Percentiles rank a stretch among this genome's conserved stretches.
phyloP scores from a whole-genome alignment of 2,113 vertebrate species.

The Steatornis caripensis region DNA sequence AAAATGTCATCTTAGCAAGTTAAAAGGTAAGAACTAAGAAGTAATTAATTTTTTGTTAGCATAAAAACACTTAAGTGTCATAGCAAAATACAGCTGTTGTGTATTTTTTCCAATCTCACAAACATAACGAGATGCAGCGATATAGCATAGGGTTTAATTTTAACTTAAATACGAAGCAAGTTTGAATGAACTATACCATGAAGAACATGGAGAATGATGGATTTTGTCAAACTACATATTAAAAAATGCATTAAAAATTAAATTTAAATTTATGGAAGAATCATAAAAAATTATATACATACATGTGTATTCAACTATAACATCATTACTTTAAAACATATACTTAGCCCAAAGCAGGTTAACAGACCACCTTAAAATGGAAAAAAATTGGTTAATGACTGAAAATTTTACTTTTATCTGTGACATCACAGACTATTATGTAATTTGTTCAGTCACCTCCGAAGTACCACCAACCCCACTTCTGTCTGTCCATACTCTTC shows the following conservation, averaged over 20 bases:
- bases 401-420: not conserved
- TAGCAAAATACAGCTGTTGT: not conserved
- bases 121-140: not conserved
- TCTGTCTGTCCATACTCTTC: not conserved
- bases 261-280: not conserved
- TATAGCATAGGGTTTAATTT: not conserved
- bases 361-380: not conserved
- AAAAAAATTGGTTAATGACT: not conserved
- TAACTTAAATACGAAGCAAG: not conserved
- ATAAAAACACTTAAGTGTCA: not conserved
- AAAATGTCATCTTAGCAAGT: not conserved
- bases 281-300: not conserved
- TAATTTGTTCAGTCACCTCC: not conserved
- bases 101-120: not conserved
- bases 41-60: not conserved
- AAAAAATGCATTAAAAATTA: not conserved
- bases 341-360: not conserved
- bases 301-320: not conserved
- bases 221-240: not conserved
- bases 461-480: not conserved
- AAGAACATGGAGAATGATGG: not conserved
- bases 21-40: not conserved
- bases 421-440: fast-evolving
- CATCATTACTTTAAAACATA: not conserved
- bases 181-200: not conserved